Percentiles rank a stretch among this genome's conserved stretches.
Evolutionary conservation across 2,888 invertebrate species (phyloP).

Genomic region (Sabatieria punctata): DNA sequence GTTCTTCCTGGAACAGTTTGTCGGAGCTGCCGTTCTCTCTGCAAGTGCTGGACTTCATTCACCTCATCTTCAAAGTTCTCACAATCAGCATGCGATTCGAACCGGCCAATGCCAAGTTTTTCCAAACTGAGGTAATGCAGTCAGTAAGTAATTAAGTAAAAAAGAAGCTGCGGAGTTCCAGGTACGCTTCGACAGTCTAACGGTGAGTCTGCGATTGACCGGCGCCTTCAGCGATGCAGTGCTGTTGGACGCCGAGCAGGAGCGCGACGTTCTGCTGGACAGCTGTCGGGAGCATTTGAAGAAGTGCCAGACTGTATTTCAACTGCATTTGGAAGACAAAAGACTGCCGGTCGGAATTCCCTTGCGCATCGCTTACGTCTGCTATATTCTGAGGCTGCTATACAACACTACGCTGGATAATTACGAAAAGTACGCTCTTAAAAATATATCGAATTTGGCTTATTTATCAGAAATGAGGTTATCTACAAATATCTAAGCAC

Average conservation of each 20-base stretch:
- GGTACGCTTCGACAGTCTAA: slow-evolving; percentile 81
- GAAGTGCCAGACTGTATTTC: no score
- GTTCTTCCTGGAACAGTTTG: slow-evolving; percentile 14
- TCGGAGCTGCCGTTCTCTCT: slow-evolving; percentile 18
- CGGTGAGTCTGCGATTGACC: slow-evolving; percentile 71
- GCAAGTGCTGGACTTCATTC: slow-evolving; percentile 11
- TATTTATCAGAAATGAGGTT: no score
- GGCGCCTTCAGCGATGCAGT: slow-evolving; percentile 54
- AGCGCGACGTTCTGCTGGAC: not conserved
- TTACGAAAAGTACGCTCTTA: slow-evolving; percentile 60
- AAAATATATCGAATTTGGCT: no score
- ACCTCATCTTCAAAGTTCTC: slow-evolving; percentile 73
- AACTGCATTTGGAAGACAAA: no score
- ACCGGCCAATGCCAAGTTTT: slow-evolving; percentile 95
- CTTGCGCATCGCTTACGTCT: slow-evolving; percentile 58
- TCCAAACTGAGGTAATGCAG: slow-evolving; percentile 89
- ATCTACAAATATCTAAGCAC: no score
- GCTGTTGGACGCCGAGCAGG: not conserved
- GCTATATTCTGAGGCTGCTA: slow-evolving; percentile 63
- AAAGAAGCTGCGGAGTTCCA: no score
- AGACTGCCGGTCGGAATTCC: slow-evolving; percentile 54
- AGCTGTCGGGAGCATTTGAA: no score
- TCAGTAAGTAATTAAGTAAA: no score
- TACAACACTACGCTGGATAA: slow-evolving; percentile 89
- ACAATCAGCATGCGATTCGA: slow-evolving; percentile 97